Percentiles rank a stretch among this genome's conserved stretches.
These are phyloP conservation scores for Drosophila punjabiensis DNA, from an alignment of 1,140 invertebrate species.

Conservation along the genomic window DNA sequence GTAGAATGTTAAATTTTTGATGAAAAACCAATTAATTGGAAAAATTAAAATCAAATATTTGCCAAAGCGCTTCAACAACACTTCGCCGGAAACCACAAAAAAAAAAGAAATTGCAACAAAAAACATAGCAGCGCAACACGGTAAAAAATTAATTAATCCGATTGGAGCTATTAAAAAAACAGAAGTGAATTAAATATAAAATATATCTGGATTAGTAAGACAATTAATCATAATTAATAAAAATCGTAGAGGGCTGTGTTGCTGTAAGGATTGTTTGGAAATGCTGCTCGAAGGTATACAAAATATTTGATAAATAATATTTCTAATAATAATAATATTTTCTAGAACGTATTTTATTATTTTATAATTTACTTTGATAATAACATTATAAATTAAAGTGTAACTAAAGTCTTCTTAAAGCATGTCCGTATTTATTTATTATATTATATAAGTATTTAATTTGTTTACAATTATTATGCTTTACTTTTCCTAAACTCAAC, in stretches of 20 bases:
- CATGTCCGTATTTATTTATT: not conserved
- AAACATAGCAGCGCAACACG: slow-evolving; percentile 1
- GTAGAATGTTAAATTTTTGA: slow-evolving; percentile 68
- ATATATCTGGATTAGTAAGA: no score
- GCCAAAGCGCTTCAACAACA: slow-evolving; percentile 80
- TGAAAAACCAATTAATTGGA: slow-evolving; percentile 82
- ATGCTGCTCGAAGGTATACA: not conserved
- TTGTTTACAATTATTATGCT: not conserved
- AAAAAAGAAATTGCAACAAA: slow-evolving; percentile 28
- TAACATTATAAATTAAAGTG: not conserved
- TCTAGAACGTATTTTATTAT: not conserved
- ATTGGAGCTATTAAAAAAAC: no score
- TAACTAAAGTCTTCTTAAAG: not conserved
- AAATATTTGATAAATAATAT: not conserved
- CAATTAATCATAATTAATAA: not conserved
- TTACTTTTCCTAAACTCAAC: not conserved
- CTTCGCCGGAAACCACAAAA: slow-evolving; percentile 39
- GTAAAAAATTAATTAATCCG: slow-evolving; percentile 4
- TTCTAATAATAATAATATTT: not conserved
- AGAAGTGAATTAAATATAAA: no score
- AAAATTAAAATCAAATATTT: slow-evolving; percentile 84
- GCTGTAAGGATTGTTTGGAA: not conserved
- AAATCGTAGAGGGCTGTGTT: not conserved
- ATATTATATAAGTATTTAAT: not conserved
- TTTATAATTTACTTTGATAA: not conserved